Conservation (phyloP, 2,888 invertebrate species). For the Aphodius sticticus region DNA sequence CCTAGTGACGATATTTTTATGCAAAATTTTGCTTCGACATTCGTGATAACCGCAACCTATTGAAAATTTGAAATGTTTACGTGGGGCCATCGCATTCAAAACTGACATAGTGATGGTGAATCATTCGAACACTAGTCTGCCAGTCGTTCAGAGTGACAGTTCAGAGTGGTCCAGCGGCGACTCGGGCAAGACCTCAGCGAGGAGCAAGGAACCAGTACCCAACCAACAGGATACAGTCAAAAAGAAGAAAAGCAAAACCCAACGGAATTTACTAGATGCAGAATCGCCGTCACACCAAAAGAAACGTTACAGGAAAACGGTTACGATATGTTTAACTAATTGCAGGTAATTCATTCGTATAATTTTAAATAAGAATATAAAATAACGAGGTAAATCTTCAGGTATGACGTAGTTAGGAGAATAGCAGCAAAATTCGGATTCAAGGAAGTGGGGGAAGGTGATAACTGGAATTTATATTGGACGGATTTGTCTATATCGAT, state of each 20-base stretch:
- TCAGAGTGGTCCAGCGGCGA: constrained; percentile 37
- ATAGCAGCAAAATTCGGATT: constrained; percentile 76
- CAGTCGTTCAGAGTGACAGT: constrained; percentile 39
- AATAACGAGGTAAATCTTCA: neutral
- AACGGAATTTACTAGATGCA: constrained; percentile 20
- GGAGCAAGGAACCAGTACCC: constrained; percentile 33
- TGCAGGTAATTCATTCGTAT: constrained; percentile 58
- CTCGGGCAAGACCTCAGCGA: constrained; percentile 35
- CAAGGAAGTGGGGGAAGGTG: constrained; percentile 79
- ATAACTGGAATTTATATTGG: constrained; percentile 92
- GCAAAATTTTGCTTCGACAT: constrained; percentile 28
- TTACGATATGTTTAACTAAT: constrained; percentile 73
- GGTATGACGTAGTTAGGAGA: constrained; percentile 77
- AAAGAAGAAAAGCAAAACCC: constrained; percentile 17
- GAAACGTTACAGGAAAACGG: constrained; percentile 45
- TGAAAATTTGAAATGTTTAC: constrained; percentile 40
- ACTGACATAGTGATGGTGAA: constrained; percentile 46
- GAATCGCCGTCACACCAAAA: constrained; percentile 28
- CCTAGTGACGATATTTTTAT: constrained; percentile 10
- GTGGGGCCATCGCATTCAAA: neutral
- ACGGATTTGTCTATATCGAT: constrained; percentile 87
- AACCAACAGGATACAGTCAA: constrained; percentile 23
- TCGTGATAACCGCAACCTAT: constrained; percentile 14
- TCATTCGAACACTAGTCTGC: constrained; percentile 46
- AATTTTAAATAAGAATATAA: neutral